Base-by-base conservation (phyloP, 2,888 invertebrate species). In the Himalopsyche anomala region DNA sequence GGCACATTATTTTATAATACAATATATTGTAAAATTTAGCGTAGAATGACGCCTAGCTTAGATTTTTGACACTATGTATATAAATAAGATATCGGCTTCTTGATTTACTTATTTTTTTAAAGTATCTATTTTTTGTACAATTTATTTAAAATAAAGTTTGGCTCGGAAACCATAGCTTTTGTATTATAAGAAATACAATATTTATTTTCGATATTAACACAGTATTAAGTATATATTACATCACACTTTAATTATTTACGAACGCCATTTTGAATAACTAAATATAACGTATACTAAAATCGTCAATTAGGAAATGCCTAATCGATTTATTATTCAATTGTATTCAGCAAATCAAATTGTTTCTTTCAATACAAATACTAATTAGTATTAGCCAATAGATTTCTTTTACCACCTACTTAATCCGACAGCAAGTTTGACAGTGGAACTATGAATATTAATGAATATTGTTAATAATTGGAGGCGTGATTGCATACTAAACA, bases 401-500 rank as follows among this genome's bases (percentile, higher is more conserved):
- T 62, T n/a, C 28, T 19, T 62, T 9, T 62, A 62, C 62, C n/a
- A 62, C n/a, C 56, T 56, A 56, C n/a, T 28, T 62, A 62, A 28
- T n/a, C 28, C 62, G n/a, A 11, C 9, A 62, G 3, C n/a, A 19
- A 62, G 62, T 62, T 62, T 62, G 19, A 62, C 62, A 62, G 28
- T 19, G 62, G 62, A 62, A 9, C 62, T 62, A 62, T 62, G 62
- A 62, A 62, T 62, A 80, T 40, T 80, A 42, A 80, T 80, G 80
- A 80, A 11, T 2, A 4, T n/a, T 38, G 40, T 80, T 38, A 80
- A 80, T 80, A 80, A 40, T 80, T 42, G 38, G 38, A 38, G 80
- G 80, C 38, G 80, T 62, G 62, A 62, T 62, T 42, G 80, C 80
- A 80, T 80, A 80, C 80, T 80, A 42, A 80, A 12, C 40, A 80